Evolutionary conservation across 2,888 invertebrate species (phyloP), one percentile per base, ranked within the genome.

Genomic region (Arrhopalites spinosus): DNA sequence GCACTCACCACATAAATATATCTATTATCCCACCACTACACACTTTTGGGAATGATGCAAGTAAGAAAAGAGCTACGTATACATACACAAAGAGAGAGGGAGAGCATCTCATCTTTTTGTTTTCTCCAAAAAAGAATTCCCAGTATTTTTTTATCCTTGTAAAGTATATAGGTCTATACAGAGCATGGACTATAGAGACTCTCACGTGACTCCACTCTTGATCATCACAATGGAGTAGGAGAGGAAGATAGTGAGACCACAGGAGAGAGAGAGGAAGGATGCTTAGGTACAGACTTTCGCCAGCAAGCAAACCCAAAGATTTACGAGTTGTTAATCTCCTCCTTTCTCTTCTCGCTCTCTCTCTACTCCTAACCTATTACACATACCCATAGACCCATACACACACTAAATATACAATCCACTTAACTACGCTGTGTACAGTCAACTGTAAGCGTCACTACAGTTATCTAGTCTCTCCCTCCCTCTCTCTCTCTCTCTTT

Each of bases 241-340:
- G 20, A 64, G 36, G 27, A n/a, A 63, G 13, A 29, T 8, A 20
- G 64, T 30, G 36, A 30, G 36, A 30, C 11, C 2, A 20, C 5
- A 64, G n/a, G 3, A 64, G 13, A 7, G 17, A 64, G n/a, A 36
- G 17, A 64, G 64, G 64, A 64, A 64, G n/a, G 64, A 64, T 64
- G 64, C 64, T 64, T 64, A 64, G 43, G 11, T 36, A 43, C 17
- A 43, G 66, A 66, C 66, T 66, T 66, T 66, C 43, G 30, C 36
- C 36, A 36, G 36, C 36, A 36, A 30, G 45, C 27, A 66, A 66
- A 66, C 66, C 43, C 43, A 27, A 66, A 66, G 66, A 66, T 66
- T 66, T 66, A 66, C 45, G 66, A 66, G 66, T 66, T 45, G 66
- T 45, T 66, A 66, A 66, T 66, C 66, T 45, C 66, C 66, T 66